These are phyloP conservation scores for Pogonomyrmex californicus DNA, from an alignment of 1,140 invertebrate genomes.

Conservation along the genomic window DNA sequence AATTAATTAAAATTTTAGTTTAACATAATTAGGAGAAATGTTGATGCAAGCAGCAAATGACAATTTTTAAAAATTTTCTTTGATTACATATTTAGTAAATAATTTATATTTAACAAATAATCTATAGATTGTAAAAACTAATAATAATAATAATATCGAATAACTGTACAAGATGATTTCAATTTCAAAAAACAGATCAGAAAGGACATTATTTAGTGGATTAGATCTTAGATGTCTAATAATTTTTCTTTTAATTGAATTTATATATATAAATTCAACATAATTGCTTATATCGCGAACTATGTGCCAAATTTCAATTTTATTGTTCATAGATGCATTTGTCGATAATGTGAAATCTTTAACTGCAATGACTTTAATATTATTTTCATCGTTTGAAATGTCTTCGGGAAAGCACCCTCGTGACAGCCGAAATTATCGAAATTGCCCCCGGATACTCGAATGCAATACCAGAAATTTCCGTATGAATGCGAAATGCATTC, in stretches of 20 bases:
- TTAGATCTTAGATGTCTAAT: too few relatives aligned
- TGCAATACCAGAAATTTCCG: constrained; percentile 47
- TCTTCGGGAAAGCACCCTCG: not conserved
- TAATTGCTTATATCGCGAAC: too few relatives aligned
- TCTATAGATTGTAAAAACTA: not conserved
- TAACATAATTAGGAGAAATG: not conserved
- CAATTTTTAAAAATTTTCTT: not conserved
- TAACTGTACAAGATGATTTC: not conserved
- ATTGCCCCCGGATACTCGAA: constrained; percentile 11
- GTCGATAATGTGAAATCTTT: not conserved
- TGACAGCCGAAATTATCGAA: constrained; percentile 19
- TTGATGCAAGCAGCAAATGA: not conserved
- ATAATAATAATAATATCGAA: not conserved
- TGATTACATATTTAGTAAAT: too few relatives aligned
- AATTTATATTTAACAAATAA: not conserved
- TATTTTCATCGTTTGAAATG: not conserved
- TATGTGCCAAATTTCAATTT: not conserved
- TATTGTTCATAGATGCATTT: not conserved
- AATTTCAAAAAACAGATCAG: not conserved
- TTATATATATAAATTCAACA: too few relatives aligned
- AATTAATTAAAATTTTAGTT: constrained; percentile 4
- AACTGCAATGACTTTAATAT: not conserved
- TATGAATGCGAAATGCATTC: constrained; percentile 55
- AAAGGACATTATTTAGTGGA: too few relatives aligned
- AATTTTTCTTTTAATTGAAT: too few relatives aligned